Percentiles rank a stretch among this genome's conserved stretches.
Evolutionary conservation across 2,888 invertebrate species (phyloP).

Genomic region (Cabera pusaria): DNA sequence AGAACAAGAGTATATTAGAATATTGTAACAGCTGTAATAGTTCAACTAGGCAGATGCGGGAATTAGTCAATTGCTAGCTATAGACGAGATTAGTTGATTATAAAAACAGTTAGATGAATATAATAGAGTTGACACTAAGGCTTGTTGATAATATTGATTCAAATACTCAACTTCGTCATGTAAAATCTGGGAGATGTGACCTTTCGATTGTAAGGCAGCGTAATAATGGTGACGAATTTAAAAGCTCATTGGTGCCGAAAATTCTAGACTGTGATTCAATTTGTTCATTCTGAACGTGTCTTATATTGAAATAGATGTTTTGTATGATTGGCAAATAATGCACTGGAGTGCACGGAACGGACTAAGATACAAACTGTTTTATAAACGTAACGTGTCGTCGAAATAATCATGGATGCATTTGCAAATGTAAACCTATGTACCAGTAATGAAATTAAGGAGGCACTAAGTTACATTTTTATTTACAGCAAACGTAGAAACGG

Average conservation of each 20-base stretch:
- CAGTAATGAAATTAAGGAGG: slow-evolving; percentile 43
- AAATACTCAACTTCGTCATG: slow-evolving; percentile 52
- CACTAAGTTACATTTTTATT: slow-evolving; percentile 42
- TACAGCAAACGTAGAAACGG: slow-evolving; percentile 61
- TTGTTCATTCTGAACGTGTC: slow-evolving; percentile 82
- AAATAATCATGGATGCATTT: slow-evolving; percentile 64
- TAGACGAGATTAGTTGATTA: slow-evolving; percentile 68
- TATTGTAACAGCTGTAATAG: slow-evolving; percentile 67
- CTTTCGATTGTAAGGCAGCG: slow-evolving; percentile 54
- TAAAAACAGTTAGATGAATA: slow-evolving; percentile 52
- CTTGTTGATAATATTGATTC: slow-evolving; percentile 54
- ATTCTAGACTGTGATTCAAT: slow-evolving; percentile 83
- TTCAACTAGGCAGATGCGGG: slow-evolving; percentile 71
- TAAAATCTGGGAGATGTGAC: slow-evolving; percentile 52
- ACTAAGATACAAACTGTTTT: slow-evolving; percentile 49
- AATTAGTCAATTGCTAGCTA: slow-evolving; percentile 82
- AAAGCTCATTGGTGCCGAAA: slow-evolving; percentile 81
- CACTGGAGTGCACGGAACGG: slow-evolving; percentile 56
- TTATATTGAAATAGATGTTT: slow-evolving; percentile 82
- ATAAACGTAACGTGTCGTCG: slow-evolving; percentile 41
- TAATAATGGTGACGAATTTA: slow-evolving; percentile 76
- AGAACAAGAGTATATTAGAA: slow-evolving; percentile 62
- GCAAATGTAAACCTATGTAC: slow-evolving; percentile 43
- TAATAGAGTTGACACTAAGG: slow-evolving; percentile 66
- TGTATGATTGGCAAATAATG: slow-evolving; percentile 72